Conservation (phyloP, 2,113 vertebrate species). For the Turnix velox region DNA sequence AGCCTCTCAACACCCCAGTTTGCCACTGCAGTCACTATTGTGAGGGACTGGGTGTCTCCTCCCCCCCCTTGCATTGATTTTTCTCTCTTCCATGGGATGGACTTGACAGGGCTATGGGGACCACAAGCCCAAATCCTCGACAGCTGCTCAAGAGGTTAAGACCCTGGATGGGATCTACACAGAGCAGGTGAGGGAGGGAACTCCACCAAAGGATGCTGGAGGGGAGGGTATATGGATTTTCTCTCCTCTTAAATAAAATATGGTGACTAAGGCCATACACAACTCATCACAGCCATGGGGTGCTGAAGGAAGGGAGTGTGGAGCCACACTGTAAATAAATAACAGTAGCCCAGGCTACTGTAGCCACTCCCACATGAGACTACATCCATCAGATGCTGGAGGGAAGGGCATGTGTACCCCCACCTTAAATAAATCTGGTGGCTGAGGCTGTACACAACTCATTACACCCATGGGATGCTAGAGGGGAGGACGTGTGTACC, state of each 20-base stretch:
- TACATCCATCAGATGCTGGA: neutral
- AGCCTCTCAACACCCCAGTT: neutral
- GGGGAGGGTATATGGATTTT: too few species aligned
- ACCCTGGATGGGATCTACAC: slow-evolving; percentile 89
- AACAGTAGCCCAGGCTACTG: neutral
- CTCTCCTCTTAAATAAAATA: neutral
- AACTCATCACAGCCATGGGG: neutral
- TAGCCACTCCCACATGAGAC: too few species aligned
- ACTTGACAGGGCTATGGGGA: slow-evolving; percentile 88
- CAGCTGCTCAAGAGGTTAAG: slow-evolving; percentile 91
- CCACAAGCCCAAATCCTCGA: slow-evolving; percentile 95
- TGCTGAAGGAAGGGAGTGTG: neutral
- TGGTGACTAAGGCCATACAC: neutral
- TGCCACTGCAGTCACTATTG: fast-evolving
- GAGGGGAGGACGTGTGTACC: neutral
- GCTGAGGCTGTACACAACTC: neutral
- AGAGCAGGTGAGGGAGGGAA: slow-evolving; percentile 80
- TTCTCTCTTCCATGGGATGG: neutral
- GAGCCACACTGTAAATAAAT: neutral
- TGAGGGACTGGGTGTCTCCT: neutral
- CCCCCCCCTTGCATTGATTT: fast-evolving
- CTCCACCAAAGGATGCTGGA: neutral
- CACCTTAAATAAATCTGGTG: fast-evolving
- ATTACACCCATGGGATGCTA: neutral
- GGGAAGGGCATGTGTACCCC: fast-evolving